Base-by-base conservation (phyloP, 2,113 vertebrate species). In the Macquaria australasica region DNA sequence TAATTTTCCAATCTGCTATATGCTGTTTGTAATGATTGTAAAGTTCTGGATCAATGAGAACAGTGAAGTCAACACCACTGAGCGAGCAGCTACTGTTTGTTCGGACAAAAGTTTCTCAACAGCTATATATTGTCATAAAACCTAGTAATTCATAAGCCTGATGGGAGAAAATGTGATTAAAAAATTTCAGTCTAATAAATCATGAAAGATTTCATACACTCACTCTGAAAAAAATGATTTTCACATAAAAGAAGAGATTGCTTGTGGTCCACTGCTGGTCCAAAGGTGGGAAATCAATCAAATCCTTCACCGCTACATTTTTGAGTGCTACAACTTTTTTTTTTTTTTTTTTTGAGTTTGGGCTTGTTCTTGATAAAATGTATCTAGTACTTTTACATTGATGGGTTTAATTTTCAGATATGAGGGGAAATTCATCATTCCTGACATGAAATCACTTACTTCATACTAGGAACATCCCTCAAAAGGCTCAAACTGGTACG, bases 161-260 rank as follows among this genome's bases (percentile, higher is more conserved):
- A 72, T 84, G 67, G 77, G 71, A 83, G 81, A 62, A 87, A 87
- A 83, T 84, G 73, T 90, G 84, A 89, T 91, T 85, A 76, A 85
- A 87, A 88, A 70, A 74, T 51, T 87, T 66, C 72, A 69, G 75
- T 5, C 48, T 82, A 84, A 89, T 93, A 92, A 91, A 92, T 91
- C 84, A 70, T 53, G 14, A 68, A 77, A 71, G 23, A 79, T 89
- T 91, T 87, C 64, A 64, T 82, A 67, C 50, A 78, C 73, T 74
- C 74, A 62, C 37, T 88, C 63, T 62, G 14, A 50, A 79, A 31
- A 88, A 81, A 92, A 86, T 74, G 82, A 84, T 91, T 89, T 86
- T 79, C 82, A 88, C 81, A 85, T 89, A 76, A 91, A 89, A 85
- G 48, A 78, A 63, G 62, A 87, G 73, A 92, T 88, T 87, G 87